Evolutionary conservation across 64 coral and sea anemone species (phyloP).

Genomic region (Pocillopora damicornis): DNA sequence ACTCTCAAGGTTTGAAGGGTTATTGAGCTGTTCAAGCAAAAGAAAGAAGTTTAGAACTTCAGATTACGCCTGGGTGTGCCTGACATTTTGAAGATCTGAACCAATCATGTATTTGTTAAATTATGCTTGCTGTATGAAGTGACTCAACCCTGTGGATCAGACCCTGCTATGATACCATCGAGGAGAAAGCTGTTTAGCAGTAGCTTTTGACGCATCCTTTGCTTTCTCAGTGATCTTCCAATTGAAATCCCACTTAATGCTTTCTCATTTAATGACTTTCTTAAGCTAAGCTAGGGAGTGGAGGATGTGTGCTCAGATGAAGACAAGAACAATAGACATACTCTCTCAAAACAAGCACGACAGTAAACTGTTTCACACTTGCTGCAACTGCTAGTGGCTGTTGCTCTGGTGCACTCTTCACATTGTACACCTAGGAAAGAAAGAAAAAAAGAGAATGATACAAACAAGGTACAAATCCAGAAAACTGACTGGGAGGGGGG

Average conservation of each 20-base stretch:
- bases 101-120: no score
- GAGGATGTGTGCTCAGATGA: neutral
- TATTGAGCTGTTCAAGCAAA: no score
- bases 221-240: neutral
- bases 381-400: slow-evolving; percentile 60
- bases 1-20: no score
- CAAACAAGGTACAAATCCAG: neutral
- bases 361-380: slow-evolving; percentile 85
- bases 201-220: no score
- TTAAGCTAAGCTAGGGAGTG: neutral
- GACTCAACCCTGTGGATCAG: no score
- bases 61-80: no score
- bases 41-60: no score
- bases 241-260: neutral
- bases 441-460: neutral
- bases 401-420: slow-evolving; percentile 84
- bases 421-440: slow-evolving; percentile 52
- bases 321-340: neutral
- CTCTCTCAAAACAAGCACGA: slow-evolving; percentile 77
- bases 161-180: no score
- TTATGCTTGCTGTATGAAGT: no score
- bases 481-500: no score
- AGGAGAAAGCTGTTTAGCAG: no score
- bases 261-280: neutral
- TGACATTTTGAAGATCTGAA: no score